Evolutionary conservation across 2,888 invertebrate genomes (phyloP).

Genomic region (Odontomyia ornata): DNA sequence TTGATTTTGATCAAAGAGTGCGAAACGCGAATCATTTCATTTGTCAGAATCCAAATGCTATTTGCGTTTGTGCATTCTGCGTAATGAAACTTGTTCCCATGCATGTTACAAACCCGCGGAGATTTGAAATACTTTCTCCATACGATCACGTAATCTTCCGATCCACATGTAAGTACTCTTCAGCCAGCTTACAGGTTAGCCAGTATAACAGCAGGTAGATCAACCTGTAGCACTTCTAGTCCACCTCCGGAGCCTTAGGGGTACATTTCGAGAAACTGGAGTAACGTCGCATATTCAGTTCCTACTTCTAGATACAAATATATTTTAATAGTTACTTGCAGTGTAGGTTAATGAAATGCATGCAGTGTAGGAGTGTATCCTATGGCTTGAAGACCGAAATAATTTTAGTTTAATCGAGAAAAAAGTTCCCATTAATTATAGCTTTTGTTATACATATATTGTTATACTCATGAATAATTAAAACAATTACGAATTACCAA

Average conservation of each 20-base stretch:
- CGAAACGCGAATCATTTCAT: background rate
- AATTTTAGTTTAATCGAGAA: no score
- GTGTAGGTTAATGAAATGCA: no score
- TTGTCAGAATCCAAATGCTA: background rate
- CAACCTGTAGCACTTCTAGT: background rate
- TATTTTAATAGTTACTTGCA: no score
- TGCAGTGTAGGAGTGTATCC: no score
- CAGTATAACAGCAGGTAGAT: background rate
- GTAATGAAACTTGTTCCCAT: slow-evolving; percentile 19
- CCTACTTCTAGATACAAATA: slow-evolving; percentile 18
- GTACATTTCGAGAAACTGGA: background rate
- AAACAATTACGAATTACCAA: no score
- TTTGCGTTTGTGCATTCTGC: background rate
- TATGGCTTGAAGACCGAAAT: no score
- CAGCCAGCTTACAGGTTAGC: background rate
- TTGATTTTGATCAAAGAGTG: background rate
- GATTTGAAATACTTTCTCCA: slow-evolving; percentile 17
- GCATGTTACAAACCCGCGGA: background rate
- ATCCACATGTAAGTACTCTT: slow-evolving; percentile 6
- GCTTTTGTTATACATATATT: no score
- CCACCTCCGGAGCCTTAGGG: background rate
- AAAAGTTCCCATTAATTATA: no score
- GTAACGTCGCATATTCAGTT: slow-evolving; percentile 8
- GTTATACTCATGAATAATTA: no score
- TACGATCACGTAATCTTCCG: slow-evolving; percentile 32